Evolutionary conservation across 2,888 invertebrate genomes (phyloP).

Genomic region (Nemapogon koenigi): DNA sequence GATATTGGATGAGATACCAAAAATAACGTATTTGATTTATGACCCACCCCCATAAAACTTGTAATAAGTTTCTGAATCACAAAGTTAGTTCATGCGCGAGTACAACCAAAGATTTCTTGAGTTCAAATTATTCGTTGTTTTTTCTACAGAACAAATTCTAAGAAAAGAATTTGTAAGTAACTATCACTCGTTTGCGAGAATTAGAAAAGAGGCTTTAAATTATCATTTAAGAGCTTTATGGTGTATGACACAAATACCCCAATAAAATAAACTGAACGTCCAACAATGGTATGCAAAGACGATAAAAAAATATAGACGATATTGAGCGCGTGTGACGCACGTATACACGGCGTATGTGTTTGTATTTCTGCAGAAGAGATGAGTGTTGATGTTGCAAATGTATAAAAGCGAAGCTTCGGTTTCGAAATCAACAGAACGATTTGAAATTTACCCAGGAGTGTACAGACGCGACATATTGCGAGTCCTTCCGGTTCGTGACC

Average conservation of each 20-base stretch:
- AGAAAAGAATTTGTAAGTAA: too few relatives aligned
- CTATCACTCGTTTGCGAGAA: slow-evolving; percentile 20
- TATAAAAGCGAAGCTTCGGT: slow-evolving; percentile 58
- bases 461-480: slow-evolving; percentile 38
- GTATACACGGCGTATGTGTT: slow-evolving; percentile 18
- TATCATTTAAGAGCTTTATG: slow-evolving; percentile 25
- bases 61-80: too few relatives aligned
- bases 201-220: slow-evolving; percentile 26
- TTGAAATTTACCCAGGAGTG: slow-evolving; percentile 55
- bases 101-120: too few relatives aligned
- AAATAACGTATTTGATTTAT: too few relatives aligned
- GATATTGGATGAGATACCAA: too few relatives aligned
- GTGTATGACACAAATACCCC: slow-evolving; percentile 40
- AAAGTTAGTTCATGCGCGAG: too few relatives aligned
- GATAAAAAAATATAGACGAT: slow-evolving; percentile 39
- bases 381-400: slow-evolving; percentile 54
- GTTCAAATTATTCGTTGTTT: too few relatives aligned
- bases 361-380: slow-evolving; percentile 38
- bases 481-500: slow-evolving; percentile 38
- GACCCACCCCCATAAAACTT: too few relatives aligned
- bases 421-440: slow-evolving; percentile 62
- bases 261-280: slow-evolving; percentile 33
- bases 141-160: too few relatives aligned
- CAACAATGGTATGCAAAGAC: slow-evolving; percentile 41
- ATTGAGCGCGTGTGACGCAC: slow-evolving; percentile 25